These are phyloP conservation scores for Schlechtendalia chinensis DNA, from an alignment of 1,140 invertebrate genomes.

Conservation along the genomic window DNA sequence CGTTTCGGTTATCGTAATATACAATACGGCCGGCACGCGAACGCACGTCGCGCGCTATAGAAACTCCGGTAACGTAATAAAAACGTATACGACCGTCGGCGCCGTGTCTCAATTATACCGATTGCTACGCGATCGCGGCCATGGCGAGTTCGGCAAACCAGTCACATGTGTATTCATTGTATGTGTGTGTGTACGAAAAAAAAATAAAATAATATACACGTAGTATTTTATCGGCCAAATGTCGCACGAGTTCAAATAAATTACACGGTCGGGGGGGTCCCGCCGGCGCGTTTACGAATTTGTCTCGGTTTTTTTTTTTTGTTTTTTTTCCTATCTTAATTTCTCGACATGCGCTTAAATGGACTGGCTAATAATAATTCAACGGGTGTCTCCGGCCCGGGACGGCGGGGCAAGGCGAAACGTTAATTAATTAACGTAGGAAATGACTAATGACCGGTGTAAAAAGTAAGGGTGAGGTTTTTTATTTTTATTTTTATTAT, in stretches of 20 bases:
- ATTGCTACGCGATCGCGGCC: too few relatives aligned
- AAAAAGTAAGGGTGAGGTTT: constrained; percentile 43
- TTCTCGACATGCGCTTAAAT: constrained; percentile 30
- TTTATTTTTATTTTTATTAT: constrained; percentile 22
- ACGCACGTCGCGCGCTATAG: too few relatives aligned
- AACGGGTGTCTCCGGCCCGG: neutral
- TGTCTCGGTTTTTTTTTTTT: too few relatives aligned
- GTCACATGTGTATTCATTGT: neutral
- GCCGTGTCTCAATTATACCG: too few relatives aligned
- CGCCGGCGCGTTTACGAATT: constrained; percentile 28
- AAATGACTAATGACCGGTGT: constrained; percentile 48
- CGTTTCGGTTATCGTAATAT: too few relatives aligned
- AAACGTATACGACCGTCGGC: too few relatives aligned
- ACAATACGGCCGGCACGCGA: too few relatives aligned
- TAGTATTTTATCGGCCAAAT: constrained; percentile 36
- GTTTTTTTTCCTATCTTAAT: constrained; percentile 28
- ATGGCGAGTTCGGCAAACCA: neutral
- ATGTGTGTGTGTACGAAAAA: too few relatives aligned
- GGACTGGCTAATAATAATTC: constrained; percentile 43
- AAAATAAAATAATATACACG: neutral
- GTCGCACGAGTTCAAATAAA: constrained; percentile 31
- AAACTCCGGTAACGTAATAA: too few relatives aligned
- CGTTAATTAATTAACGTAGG: constrained; percentile 48
- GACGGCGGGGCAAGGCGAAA: constrained; percentile 8
- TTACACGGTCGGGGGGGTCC: constrained; percentile 37